Percentiles rank a stretch among this genome's conserved stretches.
These are phyloP conservation scores for Balaenoptera acutorostrata DNA, from an alignment of 2,113 vertebrate species.

Conservation along the genomic window DNA sequence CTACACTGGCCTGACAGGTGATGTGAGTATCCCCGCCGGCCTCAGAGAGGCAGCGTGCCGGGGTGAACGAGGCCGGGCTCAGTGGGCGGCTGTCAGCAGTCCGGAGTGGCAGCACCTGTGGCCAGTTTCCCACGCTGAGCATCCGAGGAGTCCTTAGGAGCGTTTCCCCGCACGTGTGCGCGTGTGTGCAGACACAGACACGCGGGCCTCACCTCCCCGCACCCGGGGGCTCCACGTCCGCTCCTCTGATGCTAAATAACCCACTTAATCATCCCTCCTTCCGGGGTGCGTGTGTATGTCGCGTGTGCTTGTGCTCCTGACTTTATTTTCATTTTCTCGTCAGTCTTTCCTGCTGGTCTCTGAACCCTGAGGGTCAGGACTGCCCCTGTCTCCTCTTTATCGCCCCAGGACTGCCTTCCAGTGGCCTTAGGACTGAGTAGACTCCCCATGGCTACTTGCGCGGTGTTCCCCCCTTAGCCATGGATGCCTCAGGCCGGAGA, in stretches of 20 bases:
- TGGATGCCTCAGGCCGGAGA: background rate
- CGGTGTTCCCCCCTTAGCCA: background rate
- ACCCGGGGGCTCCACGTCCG: background rate
- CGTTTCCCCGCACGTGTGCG: rapidly evolving
- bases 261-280: background rate
- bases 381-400: background rate
- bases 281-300: background rate
- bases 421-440: background rate
- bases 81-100: background rate
- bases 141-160: too few species aligned
- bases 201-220: background rate
- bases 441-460: rapidly evolving
- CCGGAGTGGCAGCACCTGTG: background rate
- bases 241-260: background rate
- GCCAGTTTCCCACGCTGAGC: background rate
- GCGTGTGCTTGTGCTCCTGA: background rate
- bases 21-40: rapidly evolving
- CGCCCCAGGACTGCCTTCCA: background rate
- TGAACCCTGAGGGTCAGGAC: background rate
- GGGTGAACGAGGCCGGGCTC: background rate
- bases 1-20: background rate
- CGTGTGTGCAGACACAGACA: too few species aligned
- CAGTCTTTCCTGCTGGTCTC: background rate
- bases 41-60: background rate
- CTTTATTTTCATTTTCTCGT: background rate